Evolutionary conservation across 2,888 invertebrate genomes (phyloP), one percentile per base, ranked within the genome.

Genomic region (Limnephilus auricula): DNA sequence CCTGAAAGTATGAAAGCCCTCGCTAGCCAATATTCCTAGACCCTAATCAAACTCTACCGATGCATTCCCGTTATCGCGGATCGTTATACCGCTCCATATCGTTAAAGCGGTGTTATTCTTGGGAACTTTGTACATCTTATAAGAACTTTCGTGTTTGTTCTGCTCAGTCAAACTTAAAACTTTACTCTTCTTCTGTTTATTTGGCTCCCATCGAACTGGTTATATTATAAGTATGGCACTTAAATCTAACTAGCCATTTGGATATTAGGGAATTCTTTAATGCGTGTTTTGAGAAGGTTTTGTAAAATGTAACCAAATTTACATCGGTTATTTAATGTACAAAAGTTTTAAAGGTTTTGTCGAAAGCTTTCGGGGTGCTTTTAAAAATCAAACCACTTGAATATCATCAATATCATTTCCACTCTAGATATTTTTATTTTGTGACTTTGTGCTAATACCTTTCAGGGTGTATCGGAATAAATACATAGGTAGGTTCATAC

Each of bases 61-160:
- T 92, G 92, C 92, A 92, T 92, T 90, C 90, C 91, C 92, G 92
- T 92, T 92, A 92, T 91, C 90, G 50, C 30, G 91, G 90, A 92
- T 92, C 92, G 92, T 92, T 92, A 92, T 92, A 91, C 91, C 91
- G 92, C 92, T 92, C 92, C 92, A 92, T 92, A 92, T 92, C 92
- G 92, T 92, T 92, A 92, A 90, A 92, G 89, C 92, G 90, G 92
- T 91, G 90, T 92, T 92, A 91, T 89, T 78, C 92, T 89, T 79
- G 89, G 79, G 82, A 92, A 92, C 92, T 92, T 92, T 90, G 92
- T 90, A 91, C 92, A 92, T 92, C 92, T 92, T 91, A 90, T 91
- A 89, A 86, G 89, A 91, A 92, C 88, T 92, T 92, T 92, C 65
- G 65, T 92, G 91, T 92, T 92, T 91, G 90, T 90, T 92, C 92